Evolutionary conservation across 2,113 vertebrate genomes (phyloP), one percentile per base, ranked within the genome.

Genomic region (Stegastes partitus): DNA sequence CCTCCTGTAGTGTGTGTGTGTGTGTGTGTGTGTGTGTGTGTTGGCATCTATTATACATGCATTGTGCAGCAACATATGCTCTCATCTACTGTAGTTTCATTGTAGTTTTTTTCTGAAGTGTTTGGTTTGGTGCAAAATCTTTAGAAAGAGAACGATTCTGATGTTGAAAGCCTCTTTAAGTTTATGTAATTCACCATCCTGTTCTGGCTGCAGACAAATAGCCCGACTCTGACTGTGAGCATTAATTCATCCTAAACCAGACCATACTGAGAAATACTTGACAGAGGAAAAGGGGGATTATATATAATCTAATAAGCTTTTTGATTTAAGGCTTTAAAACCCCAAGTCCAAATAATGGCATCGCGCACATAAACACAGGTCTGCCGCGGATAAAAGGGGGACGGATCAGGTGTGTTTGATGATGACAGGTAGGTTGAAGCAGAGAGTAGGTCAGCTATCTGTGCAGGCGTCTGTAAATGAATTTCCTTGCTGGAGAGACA

Each of bases 231-330:
- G 11, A 14, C 55, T 34, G 7, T 25, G 23, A 21, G 18, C 34
- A 61, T 59, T 49, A 21, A 58, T 25, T 67, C 55, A 42, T 57
- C 23, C 28, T 72, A 23, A 65, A 78, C 55, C 28, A 58, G 64
- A 39, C 31, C 65, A 49, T 18, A 26, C 37, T 50, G 53, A 25
- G 15, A 61, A 64, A 21, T 14, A 37, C 11, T 2, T 44, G 2
- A 53, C 2, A 25, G 31, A n/a, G 26, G 25, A 11, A 42, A 62
- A 56, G 10, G n/a, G 37, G 16, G 11, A 49, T 81, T 61, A 75
- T 47, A n/a, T 49, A 37, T 81, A 73, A 86, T 78, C 81, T 69
- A 84, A 89, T 81, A 68, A 79, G 8, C 14, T 85, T 79, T 85
- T 79, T 72, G 70, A 75, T 79, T 77, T 63, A 79, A 61, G 72